phyloP scores from a whole-genome alignment of 2,888 invertebrate genomes.

The Oeneis ivallda region DNA sequence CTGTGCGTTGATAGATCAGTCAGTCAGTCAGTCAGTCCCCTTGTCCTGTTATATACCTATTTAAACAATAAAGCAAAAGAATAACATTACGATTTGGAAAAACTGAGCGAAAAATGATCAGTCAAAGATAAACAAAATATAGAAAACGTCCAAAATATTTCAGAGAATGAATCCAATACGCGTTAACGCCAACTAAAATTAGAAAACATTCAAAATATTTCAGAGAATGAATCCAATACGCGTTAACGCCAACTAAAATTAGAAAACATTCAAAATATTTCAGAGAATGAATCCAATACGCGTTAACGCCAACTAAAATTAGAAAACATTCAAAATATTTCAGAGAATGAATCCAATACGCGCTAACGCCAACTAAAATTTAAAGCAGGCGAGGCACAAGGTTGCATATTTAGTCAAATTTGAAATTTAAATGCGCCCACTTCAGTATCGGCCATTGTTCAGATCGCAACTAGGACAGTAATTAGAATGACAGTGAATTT shows the following conservation, averaged over 20 bases:
- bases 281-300: no score
- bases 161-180: constrained; percentile 24
- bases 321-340: constrained; percentile 6
- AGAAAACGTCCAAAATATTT: constrained; percentile 7
- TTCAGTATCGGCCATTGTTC: constrained; percentile 39
- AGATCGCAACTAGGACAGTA: constrained; percentile 45
- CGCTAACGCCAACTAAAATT: constrained; percentile 27
- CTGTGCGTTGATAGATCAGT: no score
- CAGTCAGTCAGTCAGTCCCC: no score
- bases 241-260: constrained; percentile 27
- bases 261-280: no score
- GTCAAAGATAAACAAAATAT: no score
- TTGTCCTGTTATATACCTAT: no score
- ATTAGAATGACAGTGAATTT: constrained; percentile 49
- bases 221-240: constrained; percentile 24
- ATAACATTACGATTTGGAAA: no score
- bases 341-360: constrained; percentile 24
- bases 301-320: no score
- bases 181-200: constrained; percentile 27
- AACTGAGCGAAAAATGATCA: no score
- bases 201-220: constrained; percentile 9
- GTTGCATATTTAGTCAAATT: constrained; percentile 50
- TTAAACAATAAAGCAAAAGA: no score
- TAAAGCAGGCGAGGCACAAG: constrained; percentile 48
- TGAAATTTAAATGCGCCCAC: constrained; percentile 60